Evolutionary conservation across 37 sponge, comb jelly and placozoan species (phyloP).

Genomic region (Ianthella basta): DNA sequence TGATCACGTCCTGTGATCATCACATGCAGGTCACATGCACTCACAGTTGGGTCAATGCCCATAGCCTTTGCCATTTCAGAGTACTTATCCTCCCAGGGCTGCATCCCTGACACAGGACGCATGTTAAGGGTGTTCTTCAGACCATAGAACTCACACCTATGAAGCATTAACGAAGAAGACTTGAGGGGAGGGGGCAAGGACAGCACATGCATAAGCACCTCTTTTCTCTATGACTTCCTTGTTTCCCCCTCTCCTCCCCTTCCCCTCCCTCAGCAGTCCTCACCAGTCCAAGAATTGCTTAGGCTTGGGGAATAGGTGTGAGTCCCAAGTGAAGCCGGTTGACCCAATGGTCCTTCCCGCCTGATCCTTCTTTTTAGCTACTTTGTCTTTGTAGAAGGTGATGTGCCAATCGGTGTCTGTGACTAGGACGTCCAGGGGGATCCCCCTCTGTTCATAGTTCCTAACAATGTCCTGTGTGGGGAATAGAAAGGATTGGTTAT

Average conservation of each 20-base stretch:
- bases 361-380: constrained; percentile 48
- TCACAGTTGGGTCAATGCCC: constrained; percentile 73
- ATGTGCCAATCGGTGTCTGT: constrained; percentile 90
- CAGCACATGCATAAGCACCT: no score
- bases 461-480: constrained; percentile 57
- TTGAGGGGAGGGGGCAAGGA: background rate
- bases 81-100: constrained; percentile 80
- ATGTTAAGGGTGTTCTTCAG: constrained; percentile 78
- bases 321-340: constrained; percentile 87
- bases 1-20: background rate
- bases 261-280: no score
- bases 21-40: background rate
- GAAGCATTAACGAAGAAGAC: background rate
- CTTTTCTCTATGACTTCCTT: no score
- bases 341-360: constrained; percentile 64
- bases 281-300: constrained; percentile 71
- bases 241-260: no score
- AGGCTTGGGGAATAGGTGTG: constrained; percentile 73
- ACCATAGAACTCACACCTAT: constrained; percentile 60
- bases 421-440: constrained; percentile 73
- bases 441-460: constrained; percentile 46
- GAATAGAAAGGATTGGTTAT: no score
- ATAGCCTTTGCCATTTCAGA: constrained; percentile 76
- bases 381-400: constrained; percentile 69
- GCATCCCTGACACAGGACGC: constrained; percentile 80